Conservation (phyloP, 2,797 vertebrate species). For the Rousettus madagascariensis region DNA sequence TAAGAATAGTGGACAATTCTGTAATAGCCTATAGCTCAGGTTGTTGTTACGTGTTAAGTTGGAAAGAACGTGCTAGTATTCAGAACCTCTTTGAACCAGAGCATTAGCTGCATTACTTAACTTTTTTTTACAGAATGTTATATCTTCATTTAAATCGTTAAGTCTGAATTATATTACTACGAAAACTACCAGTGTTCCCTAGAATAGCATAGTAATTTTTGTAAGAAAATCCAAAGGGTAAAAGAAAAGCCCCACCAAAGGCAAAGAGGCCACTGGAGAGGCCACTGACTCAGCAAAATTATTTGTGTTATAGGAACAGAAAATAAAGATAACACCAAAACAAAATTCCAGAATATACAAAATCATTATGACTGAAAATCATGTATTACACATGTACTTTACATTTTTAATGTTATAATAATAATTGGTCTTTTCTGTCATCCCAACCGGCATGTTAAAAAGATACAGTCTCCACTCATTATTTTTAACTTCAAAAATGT, state of each 20-base stretch:
- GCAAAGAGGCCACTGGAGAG: no score
- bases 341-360: background rate
- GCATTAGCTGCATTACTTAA: background rate
- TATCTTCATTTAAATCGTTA: constrained; percentile 14
- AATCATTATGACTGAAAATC: constrained; percentile 12
- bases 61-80: constrained; percentile 16
- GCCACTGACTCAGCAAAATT: background rate
- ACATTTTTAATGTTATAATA: constrained; percentile 1
- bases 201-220: background rate
- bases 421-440: background rate
- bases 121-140: constrained; percentile 38
- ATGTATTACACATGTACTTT: background rate
- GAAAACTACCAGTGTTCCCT: background rate
- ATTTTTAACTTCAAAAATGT: constrained; percentile 33
- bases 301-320: constrained; percentile 21
- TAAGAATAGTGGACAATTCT: background rate
- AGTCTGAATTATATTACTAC: background rate
- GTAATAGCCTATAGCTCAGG: background rate
- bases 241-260: no score
- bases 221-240: background rate
- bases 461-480: background rate
- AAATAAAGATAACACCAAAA: constrained; percentile 4
- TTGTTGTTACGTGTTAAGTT: background rate
- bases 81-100: background rate
- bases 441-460: background rate